Percentiles rank a stretch among this genome's conserved stretches.
These are phyloP conservation scores for cattle (Bos taurus) DNA, from an alignment of 2,113 vertebrate species.

Conservation along the genomic window DNA sequence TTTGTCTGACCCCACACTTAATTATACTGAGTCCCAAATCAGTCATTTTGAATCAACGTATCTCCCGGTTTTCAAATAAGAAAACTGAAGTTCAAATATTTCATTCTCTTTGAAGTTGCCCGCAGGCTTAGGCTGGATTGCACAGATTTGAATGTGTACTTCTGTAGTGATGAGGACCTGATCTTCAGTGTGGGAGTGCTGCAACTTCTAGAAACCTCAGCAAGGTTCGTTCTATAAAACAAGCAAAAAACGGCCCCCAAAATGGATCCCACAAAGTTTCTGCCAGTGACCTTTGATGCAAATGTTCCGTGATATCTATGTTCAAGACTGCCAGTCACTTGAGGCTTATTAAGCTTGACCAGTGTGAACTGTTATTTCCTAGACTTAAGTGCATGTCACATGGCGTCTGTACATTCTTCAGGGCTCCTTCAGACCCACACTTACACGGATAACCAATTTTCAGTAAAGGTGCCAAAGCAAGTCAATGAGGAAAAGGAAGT, in stretches of 20 bases:
- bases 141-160: not conserved
- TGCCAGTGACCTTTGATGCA: not conserved
- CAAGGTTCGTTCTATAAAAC: not conserved
- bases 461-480: not conserved
- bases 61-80: not conserved
- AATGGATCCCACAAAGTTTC: not conserved
- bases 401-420: not conserved
- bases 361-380: not conserved
- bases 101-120: not conserved
- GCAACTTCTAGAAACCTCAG: not conserved
- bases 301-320: not conserved
- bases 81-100: not conserved
- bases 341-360: not conserved
- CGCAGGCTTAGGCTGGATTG: not conserved
- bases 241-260: not conserved
- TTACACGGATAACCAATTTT: not conserved
- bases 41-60: not conserved
- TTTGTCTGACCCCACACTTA: not conserved
- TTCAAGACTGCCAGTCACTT: not conserved
- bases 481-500: not conserved
- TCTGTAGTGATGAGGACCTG: not conserved
- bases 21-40: not conserved
- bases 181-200: not conserved
- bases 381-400: not conserved
- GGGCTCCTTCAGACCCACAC: not conserved